These are phyloP conservation scores for Talpa occidentalis DNA, from an alignment of 2,113 vertebrate species.

Conservation along the genomic window DNA sequence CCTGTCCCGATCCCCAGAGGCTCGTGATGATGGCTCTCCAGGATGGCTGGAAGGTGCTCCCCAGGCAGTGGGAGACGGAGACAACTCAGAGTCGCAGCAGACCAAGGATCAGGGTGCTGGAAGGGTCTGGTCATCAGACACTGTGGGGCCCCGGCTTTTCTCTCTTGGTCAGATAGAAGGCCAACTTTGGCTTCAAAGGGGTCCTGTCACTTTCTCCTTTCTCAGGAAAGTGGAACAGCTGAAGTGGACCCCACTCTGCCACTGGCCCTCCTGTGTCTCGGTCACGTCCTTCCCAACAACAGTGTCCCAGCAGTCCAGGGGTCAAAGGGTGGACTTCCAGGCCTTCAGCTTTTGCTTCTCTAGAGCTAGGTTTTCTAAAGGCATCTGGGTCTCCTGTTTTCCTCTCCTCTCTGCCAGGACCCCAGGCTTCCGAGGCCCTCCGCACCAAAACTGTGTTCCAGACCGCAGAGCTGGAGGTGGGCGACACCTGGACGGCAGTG, in stretches of 20 bases:
- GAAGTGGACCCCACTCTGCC: neutral
- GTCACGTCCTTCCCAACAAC: neutral
- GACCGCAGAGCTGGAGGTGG: neutral
- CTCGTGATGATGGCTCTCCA: neutral
- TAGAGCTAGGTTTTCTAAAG: neutral
- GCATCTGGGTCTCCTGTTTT: neutral
- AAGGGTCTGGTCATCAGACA: neutral
- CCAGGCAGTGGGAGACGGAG: neutral
- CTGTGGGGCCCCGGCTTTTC: neutral
- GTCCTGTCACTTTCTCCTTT: neutral
- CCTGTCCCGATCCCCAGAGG: neutral
- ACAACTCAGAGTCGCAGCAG: neutral
- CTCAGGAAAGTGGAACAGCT: neutral
- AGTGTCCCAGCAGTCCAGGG: neutral
- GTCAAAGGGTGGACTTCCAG: neutral
- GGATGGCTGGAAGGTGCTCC: neutral
- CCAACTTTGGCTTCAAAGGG: neutral
- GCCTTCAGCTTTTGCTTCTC: neutral
- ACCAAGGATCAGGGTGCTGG: neutral
- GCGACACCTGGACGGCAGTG: constrained; percentile 79
- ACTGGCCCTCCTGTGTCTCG: neutral
- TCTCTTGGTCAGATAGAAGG: neutral
- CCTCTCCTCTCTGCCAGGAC: constrained; percentile 79
- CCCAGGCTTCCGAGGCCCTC: constrained; percentile 85
- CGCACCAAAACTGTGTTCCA: constrained; percentile 86